A percentile compares a stretch with the other conserved stretches of the same genome.
Conservation (phyloP, 2,113 vertebrate species). For the Rhea americana region DNA sequence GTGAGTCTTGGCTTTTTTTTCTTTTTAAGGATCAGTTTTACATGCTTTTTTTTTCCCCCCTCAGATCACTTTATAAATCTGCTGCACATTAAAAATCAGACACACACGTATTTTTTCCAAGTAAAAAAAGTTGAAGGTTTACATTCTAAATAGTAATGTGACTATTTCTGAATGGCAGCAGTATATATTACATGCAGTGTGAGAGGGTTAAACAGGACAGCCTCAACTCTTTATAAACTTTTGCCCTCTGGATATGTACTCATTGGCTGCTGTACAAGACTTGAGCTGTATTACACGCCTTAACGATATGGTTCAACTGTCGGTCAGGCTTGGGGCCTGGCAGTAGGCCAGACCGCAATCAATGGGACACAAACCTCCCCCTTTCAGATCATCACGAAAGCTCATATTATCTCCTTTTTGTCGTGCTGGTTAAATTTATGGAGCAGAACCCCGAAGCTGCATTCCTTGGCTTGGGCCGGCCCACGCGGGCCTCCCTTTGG, state of each 20-base stretch:
- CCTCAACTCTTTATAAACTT: conserved; percentile 85
- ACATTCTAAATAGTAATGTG: conserved; percentile 53
- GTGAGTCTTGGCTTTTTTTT: background rate
- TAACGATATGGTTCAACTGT: conserved; percentile 98
- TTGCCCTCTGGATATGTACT: conserved; percentile 89
- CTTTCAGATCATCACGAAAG: conserved; percentile 84
- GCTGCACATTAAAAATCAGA: conserved; percentile 37
- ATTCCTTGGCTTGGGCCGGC: conserved; percentile 81
- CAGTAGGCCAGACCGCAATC: conserved; percentile 93
- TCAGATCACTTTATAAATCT: conserved; percentile 59
- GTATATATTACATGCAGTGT: conserved; percentile 78
- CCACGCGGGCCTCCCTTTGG: conserved; percentile 84
- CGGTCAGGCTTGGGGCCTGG: conserved; percentile 97
- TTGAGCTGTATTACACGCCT: conserved; percentile 90
- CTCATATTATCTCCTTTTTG: conserved; percentile 83
- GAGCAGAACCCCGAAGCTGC: conserved; percentile 81
- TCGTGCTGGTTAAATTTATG: conserved; percentile 83
- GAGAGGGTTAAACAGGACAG: conserved; percentile 86
- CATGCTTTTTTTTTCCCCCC: conserved; percentile 23
- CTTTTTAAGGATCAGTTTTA: background rate
- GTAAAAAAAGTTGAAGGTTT: conserved; percentile 29
- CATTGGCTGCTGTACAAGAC: conserved; percentile 85
- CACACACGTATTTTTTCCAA: conserved; percentile 30
- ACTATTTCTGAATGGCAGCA: conserved; percentile 75
- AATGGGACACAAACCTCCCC: conserved; percentile 89